phyloP scores from a whole-genome alignment of 2,113 vertebrate genomes.

The Ictalurus punctatus region DNA sequence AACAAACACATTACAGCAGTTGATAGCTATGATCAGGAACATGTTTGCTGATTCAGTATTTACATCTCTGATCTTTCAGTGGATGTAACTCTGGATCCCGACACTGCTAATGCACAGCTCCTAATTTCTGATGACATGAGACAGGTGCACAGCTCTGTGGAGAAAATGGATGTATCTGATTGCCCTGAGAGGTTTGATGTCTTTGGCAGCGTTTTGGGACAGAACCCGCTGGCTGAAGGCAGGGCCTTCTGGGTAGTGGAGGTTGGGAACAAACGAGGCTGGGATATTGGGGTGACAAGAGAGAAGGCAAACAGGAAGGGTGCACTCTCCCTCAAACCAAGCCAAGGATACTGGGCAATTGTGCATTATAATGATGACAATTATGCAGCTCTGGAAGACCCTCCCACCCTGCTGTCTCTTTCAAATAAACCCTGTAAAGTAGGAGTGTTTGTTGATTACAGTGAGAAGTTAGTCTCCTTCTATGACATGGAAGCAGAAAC shows the following conservation, averaged over 20 bases:
- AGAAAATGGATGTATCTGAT: background rate
- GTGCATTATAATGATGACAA: constrained; percentile 57
- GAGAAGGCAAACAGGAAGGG: constrained; percentile 60
- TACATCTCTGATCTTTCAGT: constrained; percentile 19
- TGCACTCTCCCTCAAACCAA: constrained; percentile 54
- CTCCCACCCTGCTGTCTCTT: constrained; percentile 56
- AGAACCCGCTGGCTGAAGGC: constrained; percentile 46
- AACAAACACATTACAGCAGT: background rate
- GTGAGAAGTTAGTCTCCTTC: constrained; percentile 78
- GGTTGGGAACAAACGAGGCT: constrained; percentile 62
- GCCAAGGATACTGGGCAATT: constrained; percentile 67
- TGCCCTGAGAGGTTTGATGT: constrained; percentile 58
- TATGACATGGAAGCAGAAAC: constrained; percentile 66
- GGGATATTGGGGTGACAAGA: constrained; percentile 67
- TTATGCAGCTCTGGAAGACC: constrained; percentile 59
- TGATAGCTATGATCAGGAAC: background rate
- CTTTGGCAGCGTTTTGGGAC: constrained; percentile 61
- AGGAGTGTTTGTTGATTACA: constrained; percentile 80
- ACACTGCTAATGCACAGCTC: constrained; percentile 25
- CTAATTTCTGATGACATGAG: constrained; percentile 15
- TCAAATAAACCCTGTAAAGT: constrained; percentile 68
- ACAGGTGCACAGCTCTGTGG: background rate
- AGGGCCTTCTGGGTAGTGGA: constrained; percentile 71
- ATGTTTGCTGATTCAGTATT: background rate
- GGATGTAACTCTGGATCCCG: constrained; percentile 60